A percentile compares a stretch with the other conserved stretches of the same genome.
Conservation (phyloP, 2,888 invertebrate species). For the Seira musarum region DNA sequence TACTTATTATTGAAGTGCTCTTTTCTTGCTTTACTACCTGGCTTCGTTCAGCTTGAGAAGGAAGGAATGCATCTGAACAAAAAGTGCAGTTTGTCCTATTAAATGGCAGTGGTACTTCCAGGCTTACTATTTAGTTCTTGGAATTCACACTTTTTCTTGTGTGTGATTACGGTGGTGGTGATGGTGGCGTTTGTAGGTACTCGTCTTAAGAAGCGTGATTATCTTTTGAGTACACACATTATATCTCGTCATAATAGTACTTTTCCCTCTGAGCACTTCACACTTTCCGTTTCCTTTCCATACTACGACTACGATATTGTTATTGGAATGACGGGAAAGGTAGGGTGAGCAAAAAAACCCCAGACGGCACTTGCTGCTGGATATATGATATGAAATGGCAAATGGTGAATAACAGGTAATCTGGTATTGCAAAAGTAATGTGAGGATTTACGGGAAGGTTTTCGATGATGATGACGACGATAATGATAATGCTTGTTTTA, state of each 20-base stretch:
- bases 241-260: slow-evolving; percentile 24
- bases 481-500: not conserved
- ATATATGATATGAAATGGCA: too few relatives aligned
- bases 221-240: slow-evolving; percentile 27
- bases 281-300: slow-evolving; percentile 26
- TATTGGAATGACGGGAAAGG: not conserved
- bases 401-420: not conserved
- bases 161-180: too few relatives aligned
- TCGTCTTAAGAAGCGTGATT: slow-evolving; percentile 8
- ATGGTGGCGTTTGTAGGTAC: slow-evolving; percentile 5
- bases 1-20: too few relatives aligned
- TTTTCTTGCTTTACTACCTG: too few relatives aligned
- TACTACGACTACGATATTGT: too few relatives aligned
- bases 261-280: slow-evolving; percentile 24
- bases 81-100: too few relatives aligned
- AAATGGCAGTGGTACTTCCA: too few relatives aligned
- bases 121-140: not conserved
- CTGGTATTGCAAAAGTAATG: not conserved
- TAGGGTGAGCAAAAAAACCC: not conserved
- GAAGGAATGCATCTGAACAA: too few relatives aligned
- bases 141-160: too few relatives aligned
- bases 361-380: too few relatives aligned
- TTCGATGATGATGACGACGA: not conserved
- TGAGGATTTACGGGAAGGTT: not conserved
- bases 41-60: too few relatives aligned